Conservation (phyloP, 2,113 vertebrate species). For the Chaetodon auriga region DNA sequence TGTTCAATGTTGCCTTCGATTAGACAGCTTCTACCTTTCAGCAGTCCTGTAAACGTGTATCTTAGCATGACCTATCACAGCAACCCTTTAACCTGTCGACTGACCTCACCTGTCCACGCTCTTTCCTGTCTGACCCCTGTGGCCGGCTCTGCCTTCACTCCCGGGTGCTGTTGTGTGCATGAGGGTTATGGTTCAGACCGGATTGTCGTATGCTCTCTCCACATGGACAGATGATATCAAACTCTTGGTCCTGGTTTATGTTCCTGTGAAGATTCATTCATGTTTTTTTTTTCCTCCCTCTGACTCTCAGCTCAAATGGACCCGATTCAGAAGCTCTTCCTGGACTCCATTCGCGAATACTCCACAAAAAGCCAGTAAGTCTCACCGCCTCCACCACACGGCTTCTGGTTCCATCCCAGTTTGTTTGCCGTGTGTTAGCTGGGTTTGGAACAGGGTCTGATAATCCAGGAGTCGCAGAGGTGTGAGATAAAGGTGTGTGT, state of each 20-base stretch:
- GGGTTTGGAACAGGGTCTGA: too few species aligned
- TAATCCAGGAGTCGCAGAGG: not conserved
- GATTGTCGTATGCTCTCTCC: not conserved
- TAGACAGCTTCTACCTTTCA: not conserved
- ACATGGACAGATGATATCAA: slow-evolving; percentile 6
- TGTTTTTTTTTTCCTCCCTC: slow-evolving; percentile 24
- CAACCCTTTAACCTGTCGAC: slow-evolving; percentile 29
- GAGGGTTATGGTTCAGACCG: slow-evolving; percentile 35
- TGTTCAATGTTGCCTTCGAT: not conserved
- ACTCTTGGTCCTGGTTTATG: slow-evolving; percentile 8
- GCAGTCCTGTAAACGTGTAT: slow-evolving; percentile 8
- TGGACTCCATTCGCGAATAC: slow-evolving; percentile 94
- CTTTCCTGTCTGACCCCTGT: slow-evolving; percentile 40
- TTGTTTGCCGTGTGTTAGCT: too few species aligned
- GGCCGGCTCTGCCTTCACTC: slow-evolving; percentile 14
- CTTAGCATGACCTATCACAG: slow-evolving; percentile 35
- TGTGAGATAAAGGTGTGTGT: not conserved
- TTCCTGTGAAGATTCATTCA: slow-evolving; percentile 3
- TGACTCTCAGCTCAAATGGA: slow-evolving; percentile 85
- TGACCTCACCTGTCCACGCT: slow-evolving; percentile 24
- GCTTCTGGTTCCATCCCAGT: too few species aligned
- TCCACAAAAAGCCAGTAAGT: slow-evolving; percentile 90
- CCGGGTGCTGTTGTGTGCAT: slow-evolving; percentile 54
- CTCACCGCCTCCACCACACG: not conserved
- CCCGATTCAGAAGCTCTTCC: slow-evolving; percentile 93